Evolutionary conservation across 2,888 invertebrate species (phyloP).

Genomic region (Sycophila texana): DNA sequence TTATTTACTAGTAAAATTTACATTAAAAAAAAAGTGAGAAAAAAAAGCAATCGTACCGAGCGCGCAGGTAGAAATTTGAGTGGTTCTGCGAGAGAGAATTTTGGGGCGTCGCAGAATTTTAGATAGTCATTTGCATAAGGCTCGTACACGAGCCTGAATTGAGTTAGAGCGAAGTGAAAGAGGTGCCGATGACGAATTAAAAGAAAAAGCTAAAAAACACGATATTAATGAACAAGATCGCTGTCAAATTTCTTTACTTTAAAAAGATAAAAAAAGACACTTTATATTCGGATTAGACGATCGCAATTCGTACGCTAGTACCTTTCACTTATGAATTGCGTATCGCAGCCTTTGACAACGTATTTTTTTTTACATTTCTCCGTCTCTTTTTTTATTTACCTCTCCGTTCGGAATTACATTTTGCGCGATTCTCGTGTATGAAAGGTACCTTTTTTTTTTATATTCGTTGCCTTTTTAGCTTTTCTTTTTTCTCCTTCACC

Average conservation of each 20-base stretch:
- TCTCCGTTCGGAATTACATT: slow-evolving; percentile 36
- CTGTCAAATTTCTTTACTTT: slow-evolving; percentile 52
- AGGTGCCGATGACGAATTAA: slow-evolving; percentile 44
- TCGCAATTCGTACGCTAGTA: slow-evolving; percentile 22
- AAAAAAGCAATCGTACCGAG: too few relatives aligned
- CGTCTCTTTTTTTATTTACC: slow-evolving; percentile 34
- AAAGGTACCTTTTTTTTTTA: slow-evolving; percentile 12
- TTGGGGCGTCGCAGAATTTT: slow-evolving; percentile 36
- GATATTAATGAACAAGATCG: slow-evolving; percentile 10
- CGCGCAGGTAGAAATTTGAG: slow-evolving; percentile 13
- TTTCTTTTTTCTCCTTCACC: slow-evolving; percentile 51
- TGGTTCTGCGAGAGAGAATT: slow-evolving; percentile 31
- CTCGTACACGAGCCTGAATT: background rate
- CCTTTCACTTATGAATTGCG: slow-evolving; percentile 19
- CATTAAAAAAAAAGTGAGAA: slow-evolving; percentile 7
- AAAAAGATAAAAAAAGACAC: slow-evolving; percentile 1
- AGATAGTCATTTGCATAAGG: slow-evolving; percentile 51
- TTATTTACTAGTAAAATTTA: slow-evolving; percentile 46
- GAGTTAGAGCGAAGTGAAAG: slow-evolving; percentile 41
- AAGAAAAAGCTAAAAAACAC: slow-evolving; percentile 50
- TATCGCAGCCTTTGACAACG: slow-evolving; percentile 25
- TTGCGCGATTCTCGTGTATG: background rate
- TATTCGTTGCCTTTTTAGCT: slow-evolving; percentile 55
- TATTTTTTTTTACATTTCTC: slow-evolving; percentile 42
- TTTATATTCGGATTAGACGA: slow-evolving; percentile 38